These are phyloP conservation scores for Atherinomorus stipes DNA, from an alignment of 2,113 vertebrate species.

Conservation along the genomic window DNA sequence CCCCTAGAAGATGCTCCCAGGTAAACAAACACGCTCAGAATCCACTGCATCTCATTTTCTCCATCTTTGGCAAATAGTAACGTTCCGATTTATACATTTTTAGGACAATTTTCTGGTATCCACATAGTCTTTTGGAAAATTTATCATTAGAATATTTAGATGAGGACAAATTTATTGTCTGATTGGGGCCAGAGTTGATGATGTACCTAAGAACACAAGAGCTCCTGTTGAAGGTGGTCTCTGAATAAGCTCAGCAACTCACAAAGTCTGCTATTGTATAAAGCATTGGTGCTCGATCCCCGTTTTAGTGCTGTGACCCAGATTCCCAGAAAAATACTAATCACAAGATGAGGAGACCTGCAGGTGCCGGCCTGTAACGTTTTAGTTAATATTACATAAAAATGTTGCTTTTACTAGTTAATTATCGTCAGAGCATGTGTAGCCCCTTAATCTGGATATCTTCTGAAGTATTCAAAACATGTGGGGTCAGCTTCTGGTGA, in stretches of 20 bases:
- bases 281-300: not conserved
- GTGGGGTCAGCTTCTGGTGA: constrained; percentile 3
- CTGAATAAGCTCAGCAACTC: not conserved
- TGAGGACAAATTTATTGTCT: not conserved
- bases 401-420: not conserved
- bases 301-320: constrained; percentile 40
- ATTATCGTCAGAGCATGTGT: not conserved
- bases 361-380: constrained; percentile 18
- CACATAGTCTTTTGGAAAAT: not conserved
- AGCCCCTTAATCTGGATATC: not conserved
- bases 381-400: not conserved
- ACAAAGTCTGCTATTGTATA: constrained; percentile 32
- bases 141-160: not conserved
- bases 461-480: not conserved
- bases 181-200: not conserved
- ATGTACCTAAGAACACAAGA: not conserved
- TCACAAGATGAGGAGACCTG: constrained; percentile 34
- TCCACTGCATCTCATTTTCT: too few species aligned
- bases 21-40: not conserved
- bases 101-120: not conserved
- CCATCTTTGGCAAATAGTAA: not conserved
- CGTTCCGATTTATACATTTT: not conserved
- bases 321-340: constrained; percentile 19
- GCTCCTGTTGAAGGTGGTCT: not conserved
- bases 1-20: not conserved